Conservation (phyloP, 2,113 vertebrate genomes). For the Piaya cayana region DNA sequence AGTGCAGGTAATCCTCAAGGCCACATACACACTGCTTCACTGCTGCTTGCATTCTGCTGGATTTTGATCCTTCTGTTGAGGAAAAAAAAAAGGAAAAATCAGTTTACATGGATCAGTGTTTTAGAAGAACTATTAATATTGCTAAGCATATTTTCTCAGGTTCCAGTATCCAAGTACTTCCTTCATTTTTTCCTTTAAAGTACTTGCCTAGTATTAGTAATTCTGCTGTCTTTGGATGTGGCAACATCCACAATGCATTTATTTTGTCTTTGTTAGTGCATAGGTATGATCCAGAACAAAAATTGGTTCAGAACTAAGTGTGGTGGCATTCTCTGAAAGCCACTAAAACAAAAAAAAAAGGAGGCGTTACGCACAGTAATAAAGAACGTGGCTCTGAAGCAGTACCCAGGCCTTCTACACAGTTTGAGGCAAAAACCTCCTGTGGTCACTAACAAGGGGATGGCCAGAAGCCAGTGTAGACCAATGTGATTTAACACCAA, state of each 20-base stretch:
- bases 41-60: constrained; percentile 99
- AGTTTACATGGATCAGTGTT: not conserved
- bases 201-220: not conserved
- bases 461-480: not conserved
- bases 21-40: constrained; percentile 88
- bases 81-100: constrained; percentile 36
- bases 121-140: not conserved
- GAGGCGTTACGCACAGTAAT: not conserved
- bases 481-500: not conserved
- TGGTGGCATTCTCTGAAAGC: not conserved
- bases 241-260: not conserved
- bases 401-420: not conserved
- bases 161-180: not conserved
- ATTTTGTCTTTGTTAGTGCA: not conserved
- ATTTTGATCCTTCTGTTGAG: constrained; percentile 93
- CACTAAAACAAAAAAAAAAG: not conserved
- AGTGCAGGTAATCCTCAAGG: constrained; percentile 95
- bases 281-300: not conserved
- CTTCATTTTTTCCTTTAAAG: not conserved
- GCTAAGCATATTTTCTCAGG: not conserved
- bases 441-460: not conserved
- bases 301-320: not conserved
- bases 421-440: not conserved
- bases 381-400: not conserved
- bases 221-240: not conserved